Conservation (phyloP, 1,140 invertebrate genomes). For the Orchesella cincta region DNA sequence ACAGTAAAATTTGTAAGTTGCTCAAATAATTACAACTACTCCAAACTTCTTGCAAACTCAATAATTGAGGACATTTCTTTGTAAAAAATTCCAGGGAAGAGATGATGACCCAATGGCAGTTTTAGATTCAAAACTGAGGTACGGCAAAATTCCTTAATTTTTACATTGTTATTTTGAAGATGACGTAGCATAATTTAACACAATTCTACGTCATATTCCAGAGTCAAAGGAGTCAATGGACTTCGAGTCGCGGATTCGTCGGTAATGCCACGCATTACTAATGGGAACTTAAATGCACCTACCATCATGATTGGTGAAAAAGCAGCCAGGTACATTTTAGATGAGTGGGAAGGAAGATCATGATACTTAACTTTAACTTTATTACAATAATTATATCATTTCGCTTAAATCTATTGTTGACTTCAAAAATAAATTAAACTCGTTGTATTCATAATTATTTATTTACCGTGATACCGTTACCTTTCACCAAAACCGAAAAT, state of each 20-base stretch:
- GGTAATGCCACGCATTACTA: neutral
- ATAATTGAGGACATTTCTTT: neutral
- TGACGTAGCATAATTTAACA: too few relatives aligned
- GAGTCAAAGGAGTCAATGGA: constrained; percentile 2
- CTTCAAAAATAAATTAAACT: too few relatives aligned
- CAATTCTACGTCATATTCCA: too few relatives aligned
- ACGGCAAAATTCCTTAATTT: neutral
- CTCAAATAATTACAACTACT: neutral
- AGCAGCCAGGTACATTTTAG: neutral
- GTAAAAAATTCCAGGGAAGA: neutral
- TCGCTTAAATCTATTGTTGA: too few relatives aligned
- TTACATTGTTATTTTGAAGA: too few relatives aligned
- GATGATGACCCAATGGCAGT: neutral
- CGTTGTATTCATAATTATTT: too few relatives aligned
- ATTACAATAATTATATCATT: too few relatives aligned
- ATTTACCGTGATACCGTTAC: too few relatives aligned
- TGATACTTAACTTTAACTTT: too few relatives aligned
- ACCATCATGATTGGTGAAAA: constrained; percentile 20
- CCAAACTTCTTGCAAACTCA: neutral
- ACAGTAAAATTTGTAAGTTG: constrained; percentile 56
- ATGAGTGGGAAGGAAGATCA: neutral
- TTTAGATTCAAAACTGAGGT: neutral
- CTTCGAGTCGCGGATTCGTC: constrained; percentile 7
- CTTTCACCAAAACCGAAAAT: too few relatives aligned
- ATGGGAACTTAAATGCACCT: neutral